Base-by-base conservation (phyloP, 2,113 vertebrate species). In the Mola mola region DNA sequence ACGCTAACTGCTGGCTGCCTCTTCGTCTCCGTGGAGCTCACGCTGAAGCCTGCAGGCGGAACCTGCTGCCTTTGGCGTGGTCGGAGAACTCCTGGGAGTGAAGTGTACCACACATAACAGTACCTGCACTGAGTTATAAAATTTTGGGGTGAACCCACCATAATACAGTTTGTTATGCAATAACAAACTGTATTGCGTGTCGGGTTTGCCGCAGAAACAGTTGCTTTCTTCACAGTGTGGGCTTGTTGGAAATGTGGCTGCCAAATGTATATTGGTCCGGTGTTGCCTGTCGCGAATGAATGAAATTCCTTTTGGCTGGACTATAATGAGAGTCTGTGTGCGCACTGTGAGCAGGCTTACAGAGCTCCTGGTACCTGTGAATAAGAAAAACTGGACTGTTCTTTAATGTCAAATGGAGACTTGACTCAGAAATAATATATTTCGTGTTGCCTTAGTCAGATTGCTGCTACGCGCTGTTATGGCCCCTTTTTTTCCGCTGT, bases 401-500 rank as follows among this genome's bases (percentile, higher is more conserved):
- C 66, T 70, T 55, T 49, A 50, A 51, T 25, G 5, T 52, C 48
- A 72, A 58, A 62, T 75, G 63, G 26, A 74, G 80, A 88, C 16
- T 53, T 37, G 77, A 90, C 75, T 76, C 75, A 87, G 79, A 66
- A 55, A 71, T 75, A 29, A 70, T 81, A 55, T 66, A 73, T 80
- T 55, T 51, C 29, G 22, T 55, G 31, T 59, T 75, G 77, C 83
- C 82, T 88, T 89, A 77, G 87, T 74, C 64, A 86, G 89, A 93
- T 85, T 90, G 91, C 93, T 94, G 90, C 90, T 90, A 82, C 79
- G n/a, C 76, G 60, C 61, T 65, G n/a, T 62, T 42, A 29, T 81
- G 75, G 22, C 46, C 72, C 62, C 73, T 17, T 17, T 28, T 28
- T 13, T 13, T 10, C 19, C 19, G 19, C 17, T 21, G 17, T 42